A percentile compares a stretch with the other conserved stretches of the same genome.
Evolutionary conservation across 2,888 invertebrate genomes (phyloP).

Genomic region (Oasisia sp.): DNA sequence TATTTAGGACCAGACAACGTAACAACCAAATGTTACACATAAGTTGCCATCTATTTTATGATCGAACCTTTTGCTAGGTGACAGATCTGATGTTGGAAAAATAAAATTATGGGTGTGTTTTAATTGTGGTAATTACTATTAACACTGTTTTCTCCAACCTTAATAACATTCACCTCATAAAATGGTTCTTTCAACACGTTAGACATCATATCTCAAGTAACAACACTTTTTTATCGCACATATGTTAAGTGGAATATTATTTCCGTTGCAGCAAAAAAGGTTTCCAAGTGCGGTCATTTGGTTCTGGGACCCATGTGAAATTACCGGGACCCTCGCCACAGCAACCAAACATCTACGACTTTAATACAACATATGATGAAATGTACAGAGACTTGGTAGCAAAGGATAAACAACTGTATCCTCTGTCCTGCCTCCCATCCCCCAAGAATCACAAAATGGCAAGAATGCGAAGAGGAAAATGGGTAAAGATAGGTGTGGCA

Average conservation of each 20-base stretch:
- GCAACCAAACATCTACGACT: slow-evolving; percentile 94
- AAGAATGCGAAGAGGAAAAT: neutral
- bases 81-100: too few species aligned
- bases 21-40: too few species aligned
- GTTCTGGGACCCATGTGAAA: slow-evolving; percentile 79
- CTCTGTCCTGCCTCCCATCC: slow-evolving; percentile 56
- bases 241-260: slow-evolving; percentile 4
- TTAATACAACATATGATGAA: slow-evolving; percentile 92
- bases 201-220: neutral
- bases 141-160: neutral
- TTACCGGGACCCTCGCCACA: slow-evolving; percentile 94
- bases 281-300: slow-evolving; percentile 90
- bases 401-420: slow-evolving; percentile 92
- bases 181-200: neutral
- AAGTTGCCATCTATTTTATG: too few species aligned
- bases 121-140: neutral
- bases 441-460: neutral
- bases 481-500: neutral
- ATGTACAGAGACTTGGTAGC: slow-evolving; percentile 89
- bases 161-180: neutral
- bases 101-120: neutral
- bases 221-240: neutral
- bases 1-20: too few species aligned
- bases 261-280: slow-evolving; percentile 85
- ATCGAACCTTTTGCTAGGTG: too few species aligned